Percentiles rank a stretch among this genome's conserved stretches.
Evolutionary conservation across 2,113 vertebrate species (phyloP).

Genomic region (Pipa parva): DNA sequence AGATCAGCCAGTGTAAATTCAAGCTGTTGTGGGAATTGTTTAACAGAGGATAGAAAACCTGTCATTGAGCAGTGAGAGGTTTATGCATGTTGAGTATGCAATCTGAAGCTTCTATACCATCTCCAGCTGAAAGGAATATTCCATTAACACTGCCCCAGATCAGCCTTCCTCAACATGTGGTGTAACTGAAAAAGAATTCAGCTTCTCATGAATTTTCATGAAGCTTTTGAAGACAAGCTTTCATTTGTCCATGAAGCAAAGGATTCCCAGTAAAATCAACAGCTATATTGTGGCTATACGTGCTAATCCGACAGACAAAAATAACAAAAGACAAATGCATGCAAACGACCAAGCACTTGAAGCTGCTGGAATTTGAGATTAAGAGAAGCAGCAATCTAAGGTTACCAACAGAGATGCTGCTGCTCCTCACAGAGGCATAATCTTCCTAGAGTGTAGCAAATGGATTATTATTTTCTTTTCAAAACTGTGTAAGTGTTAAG

Average conservation of each 20-base stretch:
- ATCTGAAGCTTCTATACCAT: background rate
- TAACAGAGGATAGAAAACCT: background rate
- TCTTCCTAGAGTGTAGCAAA: slow-evolving; percentile 7
- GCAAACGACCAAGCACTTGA: background rate
- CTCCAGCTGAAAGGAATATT: background rate
- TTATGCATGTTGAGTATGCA: background rate
- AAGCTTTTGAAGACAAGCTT: background rate
- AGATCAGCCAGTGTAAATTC: background rate
- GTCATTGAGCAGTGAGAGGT: background rate
- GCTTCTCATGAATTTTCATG: background rate
- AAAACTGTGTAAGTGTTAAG: slow-evolving; percentile 10
- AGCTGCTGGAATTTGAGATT: slow-evolving; percentile 9
- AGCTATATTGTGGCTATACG: background rate
- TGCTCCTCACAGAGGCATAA: background rate
- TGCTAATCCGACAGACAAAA: background rate
- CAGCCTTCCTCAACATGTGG: background rate
- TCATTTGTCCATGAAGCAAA: background rate
- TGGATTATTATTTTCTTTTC: slow-evolving; percentile 17
- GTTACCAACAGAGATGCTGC: slow-evolving; percentile 1
- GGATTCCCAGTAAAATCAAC: slow-evolving; percentile 1
- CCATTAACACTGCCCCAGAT: background rate
- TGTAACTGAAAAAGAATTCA: background rate
- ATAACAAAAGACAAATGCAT: slow-evolving; percentile 8
- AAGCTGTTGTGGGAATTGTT: background rate
- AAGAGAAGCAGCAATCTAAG: background rate